Percentiles rank a stretch among this genome's conserved stretches.
Conservation (phyloP, 2,113 vertebrate species). For the Oceanites oceanicus region DNA sequence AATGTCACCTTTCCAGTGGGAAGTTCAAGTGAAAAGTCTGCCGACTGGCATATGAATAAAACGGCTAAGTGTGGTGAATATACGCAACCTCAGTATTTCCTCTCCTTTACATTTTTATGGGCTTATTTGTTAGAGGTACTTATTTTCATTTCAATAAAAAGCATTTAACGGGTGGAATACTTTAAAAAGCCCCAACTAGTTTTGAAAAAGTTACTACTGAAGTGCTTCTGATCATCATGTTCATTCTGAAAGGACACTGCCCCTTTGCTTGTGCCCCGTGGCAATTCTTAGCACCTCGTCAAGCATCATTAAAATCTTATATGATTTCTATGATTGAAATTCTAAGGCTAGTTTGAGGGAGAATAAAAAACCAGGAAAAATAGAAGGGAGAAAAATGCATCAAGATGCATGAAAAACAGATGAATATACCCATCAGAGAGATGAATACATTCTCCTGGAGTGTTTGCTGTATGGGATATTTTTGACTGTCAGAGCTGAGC, state of each 20-base stretch:
- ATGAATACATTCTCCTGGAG: not conserved
- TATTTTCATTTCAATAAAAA: not conserved
- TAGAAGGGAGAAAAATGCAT: not conserved
- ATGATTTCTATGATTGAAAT: not conserved
- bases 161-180: not conserved
- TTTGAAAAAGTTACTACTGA: not conserved
- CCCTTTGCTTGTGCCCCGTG: not conserved
- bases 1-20: constrained; percentile 6
- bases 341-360: not conserved
- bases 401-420: not conserved
- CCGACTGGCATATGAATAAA: not conserved
- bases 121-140: not conserved
- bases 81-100: not conserved
- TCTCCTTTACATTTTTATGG: not conserved
- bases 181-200: not conserved
- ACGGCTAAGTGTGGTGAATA: not conserved
- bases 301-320: constrained; percentile 3
- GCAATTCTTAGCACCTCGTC: not conserved
- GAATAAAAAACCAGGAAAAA: not conserved
- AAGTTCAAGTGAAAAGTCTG: not conserved
- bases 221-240: not conserved
- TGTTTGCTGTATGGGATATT: not conserved
- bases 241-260: not conserved
- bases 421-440: not conserved
- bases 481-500: not conserved